phyloP scores from a whole-genome alignment of 2,888 invertebrate genomes.

The Muschampia plurimacula region DNA sequence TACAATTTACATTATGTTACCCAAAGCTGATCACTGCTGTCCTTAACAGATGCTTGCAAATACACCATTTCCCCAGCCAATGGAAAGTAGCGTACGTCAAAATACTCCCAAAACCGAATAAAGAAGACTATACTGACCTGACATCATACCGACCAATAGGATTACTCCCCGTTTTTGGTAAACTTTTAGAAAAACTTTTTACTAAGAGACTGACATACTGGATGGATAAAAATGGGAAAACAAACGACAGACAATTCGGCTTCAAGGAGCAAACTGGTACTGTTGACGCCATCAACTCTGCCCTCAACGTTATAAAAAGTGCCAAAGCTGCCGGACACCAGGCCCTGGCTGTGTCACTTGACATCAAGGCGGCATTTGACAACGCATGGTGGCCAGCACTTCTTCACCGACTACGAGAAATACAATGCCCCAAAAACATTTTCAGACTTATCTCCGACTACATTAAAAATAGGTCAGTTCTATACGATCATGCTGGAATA shows the following conservation, averaged over 20 bases:
- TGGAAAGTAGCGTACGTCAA: slow-evolving; percentile 3
- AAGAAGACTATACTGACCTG: slow-evolving; percentile 3
- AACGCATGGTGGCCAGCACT: slow-evolving; percentile 31
- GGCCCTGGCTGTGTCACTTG: slow-evolving; percentile 36
- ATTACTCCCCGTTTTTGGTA: slow-evolving; percentile 42
- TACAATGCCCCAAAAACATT: slow-evolving; percentile 25
- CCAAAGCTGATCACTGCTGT: not conserved
- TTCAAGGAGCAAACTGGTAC: slow-evolving; percentile 41
- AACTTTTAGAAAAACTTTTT: slow-evolving; percentile 42
- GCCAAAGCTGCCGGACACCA: slow-evolving; percentile 7
- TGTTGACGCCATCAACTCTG: slow-evolving; percentile 32
- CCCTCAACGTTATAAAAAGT: slow-evolving; percentile 1
- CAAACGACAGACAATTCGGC: slow-evolving; percentile 36
- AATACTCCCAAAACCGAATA: slow-evolving; percentile 1
- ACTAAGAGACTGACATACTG: slow-evolving; percentile 12
- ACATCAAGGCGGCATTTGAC: not conserved
- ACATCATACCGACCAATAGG: slow-evolving; percentile 46
- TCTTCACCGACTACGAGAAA: slow-evolving; percentile 14
- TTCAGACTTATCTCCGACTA: not conserved
- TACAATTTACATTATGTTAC: not conserved
- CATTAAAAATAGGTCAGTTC: not conserved
- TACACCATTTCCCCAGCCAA: not conserved
- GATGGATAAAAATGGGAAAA: not conserved
- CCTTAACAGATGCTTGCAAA: not conserved
- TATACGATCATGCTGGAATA: not conserved